Conservation (phyloP, 1,140 invertebrate genomes). For the Papilio machaon region DNA sequence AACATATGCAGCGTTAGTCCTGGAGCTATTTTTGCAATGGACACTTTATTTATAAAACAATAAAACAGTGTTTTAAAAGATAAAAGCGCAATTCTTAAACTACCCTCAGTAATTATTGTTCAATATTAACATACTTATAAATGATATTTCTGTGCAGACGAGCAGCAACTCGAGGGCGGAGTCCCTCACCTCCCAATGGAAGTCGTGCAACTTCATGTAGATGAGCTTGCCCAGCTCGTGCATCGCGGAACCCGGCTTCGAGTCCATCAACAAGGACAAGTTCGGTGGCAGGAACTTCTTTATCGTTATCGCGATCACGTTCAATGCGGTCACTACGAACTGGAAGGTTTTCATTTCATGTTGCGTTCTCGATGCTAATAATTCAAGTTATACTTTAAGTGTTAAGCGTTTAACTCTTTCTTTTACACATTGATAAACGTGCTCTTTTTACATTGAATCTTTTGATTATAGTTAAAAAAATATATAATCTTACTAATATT, state of each 20-base stretch:
- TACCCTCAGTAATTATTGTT: not conserved
- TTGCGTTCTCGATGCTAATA: not conserved
- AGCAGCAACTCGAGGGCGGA: conserved; percentile 87
- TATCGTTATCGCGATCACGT: conserved; percentile 86
- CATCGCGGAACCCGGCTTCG: conserved; percentile 84
- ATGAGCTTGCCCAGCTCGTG: conserved; percentile 85
- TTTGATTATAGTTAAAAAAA: too few species aligned
- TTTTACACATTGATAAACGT: too few species aligned
- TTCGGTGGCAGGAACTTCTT: conserved; percentile 89
- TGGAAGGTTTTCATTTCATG: conserved; percentile 62
- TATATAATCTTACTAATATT: too few species aligned
- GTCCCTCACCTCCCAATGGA: conserved; percentile 89
- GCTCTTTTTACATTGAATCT: too few species aligned
- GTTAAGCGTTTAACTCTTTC: not conserved
- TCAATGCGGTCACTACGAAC: conserved; percentile 86
- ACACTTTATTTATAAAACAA: too few species aligned
- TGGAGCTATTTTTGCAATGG: too few species aligned
- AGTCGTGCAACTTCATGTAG: conserved; percentile 86
- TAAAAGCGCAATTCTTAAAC: not conserved
- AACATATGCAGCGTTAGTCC: too few species aligned
- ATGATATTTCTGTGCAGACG: conserved; percentile 86
- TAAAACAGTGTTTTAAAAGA: too few species aligned
- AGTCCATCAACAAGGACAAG: conserved; percentile 86
- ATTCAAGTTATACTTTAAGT: not conserved
- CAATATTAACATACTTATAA: conserved; percentile 84